A percentile compares a stretch with the other conserved stretches of the same genome.
These are phyloP conservation scores for Spermophilus dauricus DNA, from an alignment of 2,113 vertebrate genomes.

Conservation along the genomic window DNA sequence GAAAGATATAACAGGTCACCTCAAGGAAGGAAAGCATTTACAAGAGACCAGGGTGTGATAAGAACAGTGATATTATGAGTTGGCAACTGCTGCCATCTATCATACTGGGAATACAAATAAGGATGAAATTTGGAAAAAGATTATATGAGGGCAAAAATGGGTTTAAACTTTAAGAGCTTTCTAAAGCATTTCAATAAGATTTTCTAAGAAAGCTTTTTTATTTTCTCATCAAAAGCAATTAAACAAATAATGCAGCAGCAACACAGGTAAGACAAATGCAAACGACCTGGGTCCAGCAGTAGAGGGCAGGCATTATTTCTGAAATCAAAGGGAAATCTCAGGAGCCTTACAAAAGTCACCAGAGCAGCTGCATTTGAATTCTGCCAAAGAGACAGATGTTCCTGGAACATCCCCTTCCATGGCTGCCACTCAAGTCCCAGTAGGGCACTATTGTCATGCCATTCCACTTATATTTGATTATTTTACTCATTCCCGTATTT, in stretches of 20 bases:
- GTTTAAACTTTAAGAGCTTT: not conserved
- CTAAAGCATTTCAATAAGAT: slow-evolving; percentile 40
- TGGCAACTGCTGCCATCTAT: slow-evolving; percentile 26
- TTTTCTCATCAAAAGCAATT: slow-evolving; percentile 64
- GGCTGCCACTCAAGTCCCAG: not conserved
- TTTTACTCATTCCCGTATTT: slow-evolving; percentile 49
- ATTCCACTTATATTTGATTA: slow-evolving; percentile 24
- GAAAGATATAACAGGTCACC: slow-evolving; percentile 38
- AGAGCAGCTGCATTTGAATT: not conserved
- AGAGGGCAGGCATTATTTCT: slow-evolving; percentile 61
- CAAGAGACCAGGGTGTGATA: slow-evolving; percentile 51
- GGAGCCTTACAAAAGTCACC: not conserved
- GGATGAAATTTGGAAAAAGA: not conserved
- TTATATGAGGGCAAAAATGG: not conserved
- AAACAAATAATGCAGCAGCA: slow-evolving; percentile 36
- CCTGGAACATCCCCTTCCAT: not conserved
- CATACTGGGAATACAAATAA: slow-evolving; percentile 60
- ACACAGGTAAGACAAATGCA: slow-evolving; percentile 39
- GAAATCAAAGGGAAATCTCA: slow-evolving; percentile 6
- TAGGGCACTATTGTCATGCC: not conserved
- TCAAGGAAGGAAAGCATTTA: slow-evolving; percentile 49
- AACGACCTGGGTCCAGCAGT: slow-evolving; percentile 40
- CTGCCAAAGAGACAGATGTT: slow-evolving; percentile 76
- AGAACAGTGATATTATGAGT: slow-evolving; percentile 34
- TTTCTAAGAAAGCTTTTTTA: slow-evolving; percentile 54